These are phyloP conservation scores for Albula glossodonta DNA, from an alignment of 2,113 vertebrate species.

Conservation along the genomic window DNA sequence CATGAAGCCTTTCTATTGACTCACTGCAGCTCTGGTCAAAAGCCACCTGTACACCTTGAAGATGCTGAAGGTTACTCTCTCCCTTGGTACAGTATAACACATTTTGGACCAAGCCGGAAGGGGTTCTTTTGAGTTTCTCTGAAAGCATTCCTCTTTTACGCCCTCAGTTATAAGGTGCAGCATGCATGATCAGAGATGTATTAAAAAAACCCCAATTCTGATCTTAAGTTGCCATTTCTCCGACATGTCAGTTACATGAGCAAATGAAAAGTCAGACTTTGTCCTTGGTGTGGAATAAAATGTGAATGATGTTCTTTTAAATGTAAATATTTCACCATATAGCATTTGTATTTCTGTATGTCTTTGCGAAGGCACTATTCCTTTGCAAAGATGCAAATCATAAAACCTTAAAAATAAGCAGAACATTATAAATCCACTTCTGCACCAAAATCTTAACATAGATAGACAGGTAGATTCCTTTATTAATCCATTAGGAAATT, in stretches of 20 bases:
- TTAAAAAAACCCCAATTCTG: too few species aligned
- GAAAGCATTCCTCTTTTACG: too few species aligned
- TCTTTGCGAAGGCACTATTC: background rate
- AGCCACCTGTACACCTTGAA: background rate
- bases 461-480: too few species aligned
- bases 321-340: background rate
- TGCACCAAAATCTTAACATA: background rate
- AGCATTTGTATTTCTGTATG: background rate
- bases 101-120: background rate
- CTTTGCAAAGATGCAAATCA: background rate
- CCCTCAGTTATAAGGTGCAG: too few species aligned
- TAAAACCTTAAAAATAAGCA: background rate
- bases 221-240: too few species aligned
- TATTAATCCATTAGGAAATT: too few species aligned
- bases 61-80: background rate
- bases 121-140: too few species aligned
- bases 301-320: background rate
- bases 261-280: background rate
- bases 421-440: background rate
- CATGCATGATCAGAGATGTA: too few species aligned
- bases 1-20: background rate
- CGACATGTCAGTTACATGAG: background rate
- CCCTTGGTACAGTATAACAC: background rate
- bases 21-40: background rate
- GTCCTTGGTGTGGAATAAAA: background rate